Evolutionary conservation across 2,888 invertebrate genomes (phyloP).

Genomic region (Caenorhabditis parvicauda): DNA sequence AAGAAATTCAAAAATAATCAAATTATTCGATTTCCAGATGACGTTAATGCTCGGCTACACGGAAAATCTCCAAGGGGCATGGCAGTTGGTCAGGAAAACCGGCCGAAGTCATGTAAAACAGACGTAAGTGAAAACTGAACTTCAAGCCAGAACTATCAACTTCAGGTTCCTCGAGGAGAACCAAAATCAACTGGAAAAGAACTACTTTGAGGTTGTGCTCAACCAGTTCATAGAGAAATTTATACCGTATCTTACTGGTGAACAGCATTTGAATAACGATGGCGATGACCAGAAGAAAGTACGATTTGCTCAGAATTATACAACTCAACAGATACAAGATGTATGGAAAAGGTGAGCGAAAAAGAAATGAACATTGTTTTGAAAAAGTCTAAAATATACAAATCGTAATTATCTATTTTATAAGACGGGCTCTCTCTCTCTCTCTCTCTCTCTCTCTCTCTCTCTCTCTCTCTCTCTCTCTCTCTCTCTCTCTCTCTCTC

Average conservation of each 20-base stretch:
- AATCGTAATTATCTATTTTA: no score
- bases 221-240: conserved; percentile 51
- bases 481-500: no score
- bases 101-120: conserved; percentile 52
- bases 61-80: conserved; percentile 59
- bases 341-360: conserved; percentile 48
- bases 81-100: conserved; percentile 60
- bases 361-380: no score
- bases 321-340: conserved; percentile 40
- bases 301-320: conserved; percentile 55
- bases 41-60: conserved; percentile 60
- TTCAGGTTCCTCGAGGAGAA: conserved; percentile 56
- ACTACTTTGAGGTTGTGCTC: conserved; percentile 57
- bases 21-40: conserved; percentile 32
- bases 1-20: no score
- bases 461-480: no score
- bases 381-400: neutral
- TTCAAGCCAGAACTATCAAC: conserved; percentile 2
- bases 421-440: no score
- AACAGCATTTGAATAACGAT: conserved; percentile 44
- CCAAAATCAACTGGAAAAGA: conserved; percentile 58
- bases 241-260: conserved; percentile 57
- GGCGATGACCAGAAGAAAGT: conserved; percentile 47
- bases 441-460: no score
- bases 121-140: conserved; percentile 13